Evolutionary conservation across 1,140 invertebrate species (phyloP).

Genomic region (Helicoverpa armigera): DNA sequence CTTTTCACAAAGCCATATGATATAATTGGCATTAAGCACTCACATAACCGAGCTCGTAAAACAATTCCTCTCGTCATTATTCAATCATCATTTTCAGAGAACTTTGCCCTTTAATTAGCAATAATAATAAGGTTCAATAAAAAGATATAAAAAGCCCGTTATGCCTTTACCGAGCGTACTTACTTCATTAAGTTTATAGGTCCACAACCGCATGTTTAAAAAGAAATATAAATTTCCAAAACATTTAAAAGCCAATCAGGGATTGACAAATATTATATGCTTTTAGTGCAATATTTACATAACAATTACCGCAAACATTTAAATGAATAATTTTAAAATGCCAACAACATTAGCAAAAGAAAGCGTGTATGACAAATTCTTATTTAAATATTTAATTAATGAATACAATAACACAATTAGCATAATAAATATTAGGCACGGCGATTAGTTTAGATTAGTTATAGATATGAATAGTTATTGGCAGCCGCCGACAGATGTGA

Average conservation of each 20-base stretch:
- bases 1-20: too few species aligned
- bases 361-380: background rate
- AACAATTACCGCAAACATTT: constrained; percentile 20
- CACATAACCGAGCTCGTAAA: background rate
- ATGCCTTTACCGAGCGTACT: background rate
- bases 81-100: constrained; percentile 20
- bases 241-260: constrained; percentile 28
- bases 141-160: background rate
- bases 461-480: constrained; percentile 35
- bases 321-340: background rate
- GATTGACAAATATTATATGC: constrained; percentile 4
- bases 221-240: background rate
- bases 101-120: constrained; percentile 26
- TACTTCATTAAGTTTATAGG: constrained; percentile 25
- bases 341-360: background rate
- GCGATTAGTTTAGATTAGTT: background rate
- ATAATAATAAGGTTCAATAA: constrained; percentile 26
- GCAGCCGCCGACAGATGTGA: constrained; percentile 20
- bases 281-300: constrained; percentile 18
- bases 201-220: background rate
- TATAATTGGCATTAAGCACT: background rate
- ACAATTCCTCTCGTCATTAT: background rate
- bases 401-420: too few species aligned
- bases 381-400: background rate
- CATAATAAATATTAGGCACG: too few species aligned